Base-by-base conservation (phyloP, 1,140 invertebrate genomes). In the Temnothorax longispinosus region DNA sequence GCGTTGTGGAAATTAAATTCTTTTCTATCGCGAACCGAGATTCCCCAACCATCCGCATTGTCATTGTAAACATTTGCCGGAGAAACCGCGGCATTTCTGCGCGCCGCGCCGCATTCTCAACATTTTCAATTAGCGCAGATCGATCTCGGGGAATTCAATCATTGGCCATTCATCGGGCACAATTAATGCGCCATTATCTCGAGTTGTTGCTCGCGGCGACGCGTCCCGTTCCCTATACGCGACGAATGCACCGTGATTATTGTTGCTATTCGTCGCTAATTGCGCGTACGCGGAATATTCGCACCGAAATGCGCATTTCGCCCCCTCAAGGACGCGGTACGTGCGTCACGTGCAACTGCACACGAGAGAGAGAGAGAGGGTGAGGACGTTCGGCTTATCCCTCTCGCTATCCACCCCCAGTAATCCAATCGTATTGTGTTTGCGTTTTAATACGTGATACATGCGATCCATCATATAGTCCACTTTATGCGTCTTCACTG, bases 121-220 rank as follows among this genome's bases (percentile, higher is more conserved):
- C 35, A 69, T 71, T 81, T 69, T 81, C n/a, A 69, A 69, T 81
- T 81, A 47, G 35, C 7, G 21, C 10, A 38, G 41, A 78, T 52
- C 67, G 47, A 13, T 47, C 27, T 27, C 27, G 27, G 58, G 27
- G 67, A 47, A 69, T 76, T 60, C 88, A 90, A 90, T 90, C 80
- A 90, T 87, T 85, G 85, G 35, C 88, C 86, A 90, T 90, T 90
- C 88, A 87, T 50, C 88, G 60, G 10, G 0, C 32, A 64, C 87
- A 81, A 90, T 90, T 90, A 89, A 90, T 85, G 67, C 64, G 71
- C 84, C 80, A 87, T 90, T 89, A 90, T 76, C 38, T 41, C 50
- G 52, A 80, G 41, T 10, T 65, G 44, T 50, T 38, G 62, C 60
- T 10, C 67, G 38, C 62, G 58, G 27, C 41, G 44, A 65, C 10